Base-by-base conservation (phyloP, 2,888 invertebrate genomes). In the Alcis repandata region DNA sequence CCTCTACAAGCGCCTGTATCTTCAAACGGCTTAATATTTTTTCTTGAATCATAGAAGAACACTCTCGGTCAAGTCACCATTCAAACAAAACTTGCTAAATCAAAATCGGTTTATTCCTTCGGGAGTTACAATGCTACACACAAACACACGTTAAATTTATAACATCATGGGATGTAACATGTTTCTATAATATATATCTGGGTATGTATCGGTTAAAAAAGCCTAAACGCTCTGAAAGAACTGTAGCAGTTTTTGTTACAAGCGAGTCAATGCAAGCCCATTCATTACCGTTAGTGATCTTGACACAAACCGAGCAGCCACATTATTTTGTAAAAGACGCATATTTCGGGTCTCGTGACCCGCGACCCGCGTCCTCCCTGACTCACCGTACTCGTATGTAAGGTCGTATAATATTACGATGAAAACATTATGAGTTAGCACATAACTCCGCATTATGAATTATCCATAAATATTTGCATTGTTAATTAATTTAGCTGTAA, bases 331-430 rank as follows among this genome's bases (percentile, higher is more conserved):
- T 60, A 69, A 58, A 64, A 70, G 36, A 67, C 67, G 68, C 67
- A 59, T 59, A 59, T 69, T 71, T 69, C 62, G 69, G 67, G 59
- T 41, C 68, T 70, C 72, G 72, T 72, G 73, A 77, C 73, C 58
- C 56, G 54, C 41, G 65, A 54, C 63, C 58, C 59, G 63, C 43
- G 52, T 51, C 52, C 19, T 32, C 27, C 51, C 66, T 67, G 60
- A 68, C 53, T 63, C 67, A 59, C 43, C 49, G 62, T 43, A 32
- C 40, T 40, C 49, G 62, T 43, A 32, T 43, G 17, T 64, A 64
- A 69, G 69, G 68, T 62, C 72, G 51, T 59, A 60, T 67, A 65
- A 67, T 62, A 40, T 63, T 62, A 66, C 57, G 52, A 59, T 54
- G 61, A 60, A 63, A 60, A 60, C 57, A 46, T 65, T 64, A 66